Conservation (phyloP, 92 coral and sea anemone genomes). For the Anthopleura xanthogrammica region DNA sequence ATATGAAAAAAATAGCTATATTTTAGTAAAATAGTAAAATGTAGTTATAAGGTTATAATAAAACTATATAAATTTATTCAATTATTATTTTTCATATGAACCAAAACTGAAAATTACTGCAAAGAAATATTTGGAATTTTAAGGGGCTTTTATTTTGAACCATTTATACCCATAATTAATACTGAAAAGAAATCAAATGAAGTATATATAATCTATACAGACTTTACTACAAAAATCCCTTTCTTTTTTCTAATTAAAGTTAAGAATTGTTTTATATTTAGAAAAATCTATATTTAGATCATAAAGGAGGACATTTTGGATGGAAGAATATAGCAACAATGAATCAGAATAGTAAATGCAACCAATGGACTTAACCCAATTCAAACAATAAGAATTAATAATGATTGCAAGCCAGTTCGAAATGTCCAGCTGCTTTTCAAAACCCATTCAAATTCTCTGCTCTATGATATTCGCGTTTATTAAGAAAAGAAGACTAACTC, state of each 20-base stretch:
- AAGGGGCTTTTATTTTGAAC: too few species aligned
- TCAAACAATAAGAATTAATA: slow-evolving; percentile 7
- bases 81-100: not conserved
- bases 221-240: not conserved
- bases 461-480: slow-evolving; percentile 1
- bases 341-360: not conserved
- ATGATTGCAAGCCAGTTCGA: slow-evolving; percentile 9
- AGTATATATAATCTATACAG: not conserved
- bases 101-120: not conserved
- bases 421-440: slow-evolving; percentile 6
- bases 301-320: not conserved
- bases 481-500: not conserved
- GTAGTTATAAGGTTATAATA: not conserved
- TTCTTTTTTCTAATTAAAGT: not conserved
- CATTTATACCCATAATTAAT: not conserved
- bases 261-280: not conserved
- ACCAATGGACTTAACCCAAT: not conserved
- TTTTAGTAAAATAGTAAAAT: not conserved
- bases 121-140: not conserved
- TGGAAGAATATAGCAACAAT: slow-evolving; percentile 1
- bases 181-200: not conserved
- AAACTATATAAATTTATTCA: not conserved
- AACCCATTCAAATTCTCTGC: slow-evolving; percentile 2
- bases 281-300: slow-evolving; percentile 6
- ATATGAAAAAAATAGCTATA: not conserved